Evolutionary conservation across 2,113 vertebrate genomes (phyloP).

Genomic region (Callaeas wilsoni): DNA sequence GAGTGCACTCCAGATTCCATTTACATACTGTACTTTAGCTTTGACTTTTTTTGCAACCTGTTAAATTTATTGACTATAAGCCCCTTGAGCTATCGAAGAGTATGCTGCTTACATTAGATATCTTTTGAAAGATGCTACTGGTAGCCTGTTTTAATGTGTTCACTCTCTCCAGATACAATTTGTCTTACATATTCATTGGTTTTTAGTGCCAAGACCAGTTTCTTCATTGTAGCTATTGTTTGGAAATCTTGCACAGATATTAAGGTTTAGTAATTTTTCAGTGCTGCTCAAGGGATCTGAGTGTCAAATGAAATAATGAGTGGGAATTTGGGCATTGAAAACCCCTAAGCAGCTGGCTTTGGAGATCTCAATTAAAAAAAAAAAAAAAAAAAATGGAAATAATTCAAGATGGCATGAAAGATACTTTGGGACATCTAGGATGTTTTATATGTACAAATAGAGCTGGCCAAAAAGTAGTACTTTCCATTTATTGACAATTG

Average conservation of each 20-base stretch:
- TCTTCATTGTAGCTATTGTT: constrained; percentile 28
- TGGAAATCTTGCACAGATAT: constrained; percentile 35
- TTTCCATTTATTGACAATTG: constrained; percentile 3
- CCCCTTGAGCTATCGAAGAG: constrained; percentile 56
- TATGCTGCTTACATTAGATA: constrained; percentile 31
- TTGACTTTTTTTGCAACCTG: constrained; percentile 52
- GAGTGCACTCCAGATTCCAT: constrained; percentile 46
- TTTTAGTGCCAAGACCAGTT: constrained; percentile 25
- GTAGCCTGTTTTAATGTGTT: constrained; percentile 51
- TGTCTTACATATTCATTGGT: constrained; percentile 36
- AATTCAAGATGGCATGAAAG: neutral
- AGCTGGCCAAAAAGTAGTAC: neutral
- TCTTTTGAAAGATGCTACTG: constrained; percentile 57
- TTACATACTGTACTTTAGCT: constrained; percentile 54
- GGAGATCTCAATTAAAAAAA: neutral
- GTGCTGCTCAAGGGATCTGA: constrained; percentile 32
- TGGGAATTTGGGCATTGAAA: constrained; percentile 9
- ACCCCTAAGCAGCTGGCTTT: constrained; percentile 6
- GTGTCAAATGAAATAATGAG: constrained; percentile 41
- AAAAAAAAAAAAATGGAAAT: neutral
- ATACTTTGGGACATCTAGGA: neutral
- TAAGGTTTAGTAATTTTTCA: constrained; percentile 39
- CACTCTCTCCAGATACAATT: constrained; percentile 45
- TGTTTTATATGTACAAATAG: neutral
- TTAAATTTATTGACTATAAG: constrained; percentile 71